Percentiles rank a stretch among this genome's conserved stretches.
Evolutionary conservation across 2,797 vertebrate genomes (phyloP).

Genomic region (Neostethus bicornis): DNA sequence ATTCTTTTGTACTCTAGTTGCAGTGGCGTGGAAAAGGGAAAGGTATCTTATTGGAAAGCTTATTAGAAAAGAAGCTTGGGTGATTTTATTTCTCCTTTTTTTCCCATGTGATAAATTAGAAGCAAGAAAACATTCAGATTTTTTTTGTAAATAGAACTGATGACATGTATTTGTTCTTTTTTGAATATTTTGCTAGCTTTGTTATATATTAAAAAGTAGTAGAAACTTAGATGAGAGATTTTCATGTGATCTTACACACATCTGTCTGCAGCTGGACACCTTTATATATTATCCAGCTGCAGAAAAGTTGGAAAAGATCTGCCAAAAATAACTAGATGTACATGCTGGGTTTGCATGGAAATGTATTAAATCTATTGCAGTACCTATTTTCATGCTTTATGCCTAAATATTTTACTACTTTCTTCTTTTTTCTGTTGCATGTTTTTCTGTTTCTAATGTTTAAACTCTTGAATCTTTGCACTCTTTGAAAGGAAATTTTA

Average conservation of each 20-base stretch:
- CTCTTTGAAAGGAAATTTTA: neutral
- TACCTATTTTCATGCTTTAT: too few relatives aligned
- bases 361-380: constrained; percentile 28
- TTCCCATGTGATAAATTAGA: constrained; percentile 26
- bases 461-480: constrained; percentile 7
- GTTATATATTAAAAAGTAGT: constrained; percentile 24
- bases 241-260: constrained; percentile 13
- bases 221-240: too few relatives aligned
- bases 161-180: constrained; percentile 29
- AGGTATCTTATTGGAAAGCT: constrained; percentile 52
- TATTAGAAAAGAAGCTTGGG: constrained; percentile 36
- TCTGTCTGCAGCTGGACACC: neutral
- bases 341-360: constrained; percentile 13
- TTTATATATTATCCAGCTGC: neutral
- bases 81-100: constrained; percentile 42
- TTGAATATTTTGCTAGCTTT: constrained; percentile 34
- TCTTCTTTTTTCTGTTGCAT: neutral
- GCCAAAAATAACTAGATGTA: constrained; percentile 17
- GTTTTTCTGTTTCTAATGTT: constrained; percentile 7
- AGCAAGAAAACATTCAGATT: constrained; percentile 20
- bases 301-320: constrained; percentile 5
- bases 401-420: neutral
- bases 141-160: constrained; percentile 66
- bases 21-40: constrained; percentile 71
- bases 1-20: constrained; percentile 62